phyloP scores from a whole-genome alignment of 2,797 vertebrate species.

The Erpetoichthys calabaricus region DNA sequence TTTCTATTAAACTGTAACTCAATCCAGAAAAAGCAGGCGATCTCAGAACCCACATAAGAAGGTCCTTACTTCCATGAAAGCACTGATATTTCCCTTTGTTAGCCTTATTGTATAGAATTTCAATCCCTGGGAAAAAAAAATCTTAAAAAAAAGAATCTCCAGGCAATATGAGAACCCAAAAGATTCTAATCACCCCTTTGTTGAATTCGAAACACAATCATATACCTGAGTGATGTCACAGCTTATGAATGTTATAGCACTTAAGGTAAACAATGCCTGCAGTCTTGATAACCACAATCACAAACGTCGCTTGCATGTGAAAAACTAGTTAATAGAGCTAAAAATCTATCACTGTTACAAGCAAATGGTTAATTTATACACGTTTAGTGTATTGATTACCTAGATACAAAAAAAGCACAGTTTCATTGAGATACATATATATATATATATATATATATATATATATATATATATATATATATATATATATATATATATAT shows the following conservation, averaged over 20 bases:
- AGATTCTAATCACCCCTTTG: constrained; percentile 41
- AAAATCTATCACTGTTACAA: constrained; percentile 2
- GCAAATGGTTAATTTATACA: constrained; percentile 1
- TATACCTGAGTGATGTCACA: constrained; percentile 38
- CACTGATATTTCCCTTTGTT: constrained; percentile 35
- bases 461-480: no score
- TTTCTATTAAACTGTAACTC: constrained; percentile 28
- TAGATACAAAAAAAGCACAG: constrained; percentile 7
- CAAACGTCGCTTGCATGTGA: constrained; percentile 5
- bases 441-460: no score
- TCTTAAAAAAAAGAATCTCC: constrained; percentile 20
- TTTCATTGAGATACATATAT: no score
- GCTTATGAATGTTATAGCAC: constrained; percentile 25
- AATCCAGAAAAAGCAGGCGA: constrained; percentile 25
- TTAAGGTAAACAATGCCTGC: constrained; percentile 17
- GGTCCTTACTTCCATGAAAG: constrained; percentile 34
- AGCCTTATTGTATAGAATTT: constrained; percentile 25
- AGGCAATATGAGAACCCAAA: constrained; percentile 36
- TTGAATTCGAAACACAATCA: constrained; percentile 28
- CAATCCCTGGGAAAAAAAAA: constrained; percentile 22
- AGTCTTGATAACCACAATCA: constrained; percentile 16
- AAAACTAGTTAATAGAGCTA: constrained; percentile 9
- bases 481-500: no score
- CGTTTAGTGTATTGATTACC: constrained; percentile 8
- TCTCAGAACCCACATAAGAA: constrained; percentile 25